phyloP scores from a whole-genome alignment of 2,888 invertebrate species.

The Strigamia crassipes region DNA sequence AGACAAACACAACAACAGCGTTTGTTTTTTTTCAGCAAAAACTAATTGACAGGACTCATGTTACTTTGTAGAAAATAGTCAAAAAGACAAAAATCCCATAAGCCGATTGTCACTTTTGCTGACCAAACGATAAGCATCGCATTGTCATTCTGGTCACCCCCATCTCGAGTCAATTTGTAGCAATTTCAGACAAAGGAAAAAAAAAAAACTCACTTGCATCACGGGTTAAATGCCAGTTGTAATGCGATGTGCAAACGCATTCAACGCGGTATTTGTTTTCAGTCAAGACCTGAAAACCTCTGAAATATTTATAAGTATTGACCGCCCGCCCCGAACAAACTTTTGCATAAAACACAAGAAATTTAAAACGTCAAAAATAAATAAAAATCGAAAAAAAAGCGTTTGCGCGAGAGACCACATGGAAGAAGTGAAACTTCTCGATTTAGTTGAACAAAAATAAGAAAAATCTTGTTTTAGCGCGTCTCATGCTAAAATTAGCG shows the following conservation, averaged over 20 bases:
- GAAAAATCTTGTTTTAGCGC: too few species aligned
- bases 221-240: neutral
- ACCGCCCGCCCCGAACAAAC: neutral
- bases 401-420: too few species aligned
- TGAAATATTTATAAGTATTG: constrained; percentile 4
- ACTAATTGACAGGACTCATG: neutral
- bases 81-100: constrained; percentile 10
- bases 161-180: neutral
- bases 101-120: constrained; percentile 10
- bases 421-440: too few species aligned
- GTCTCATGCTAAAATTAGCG: too few species aligned
- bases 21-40: neutral
- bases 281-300: neutral
- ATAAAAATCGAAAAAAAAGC: too few species aligned
- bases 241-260: neutral
- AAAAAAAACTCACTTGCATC: neutral
- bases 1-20: neutral
- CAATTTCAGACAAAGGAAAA: neutral
- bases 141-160: constrained; percentile 2
- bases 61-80: neutral
- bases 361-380: neutral
- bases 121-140: neutral
- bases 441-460: too few species aligned
- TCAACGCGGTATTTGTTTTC: neutral
- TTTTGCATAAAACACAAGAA: neutral